Base-by-base conservation (phyloP, 2,797 vertebrate genomes). In the Serranus cabrilla region DNA sequence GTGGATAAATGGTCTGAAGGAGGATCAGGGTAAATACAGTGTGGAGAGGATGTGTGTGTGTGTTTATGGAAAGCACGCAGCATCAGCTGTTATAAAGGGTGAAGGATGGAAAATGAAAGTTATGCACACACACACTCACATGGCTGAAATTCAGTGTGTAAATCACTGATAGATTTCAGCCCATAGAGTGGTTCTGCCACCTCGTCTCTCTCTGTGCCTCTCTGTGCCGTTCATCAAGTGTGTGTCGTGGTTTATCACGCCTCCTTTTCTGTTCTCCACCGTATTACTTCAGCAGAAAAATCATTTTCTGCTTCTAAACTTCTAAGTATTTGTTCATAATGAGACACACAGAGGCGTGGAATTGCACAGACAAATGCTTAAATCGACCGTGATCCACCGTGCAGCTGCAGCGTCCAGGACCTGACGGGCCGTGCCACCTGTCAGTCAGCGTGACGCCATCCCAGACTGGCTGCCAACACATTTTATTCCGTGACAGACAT, bases 1-100 rank as follows among this genome's bases (percentile, higher is more conserved):
- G 62, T 4, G 47, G 72, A 86, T 84, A 84, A 88, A 88, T 49
- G 50, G 54, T 78, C 69, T 71, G 60, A 71, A 71, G 68, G 76
- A 82, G 46, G 80, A 80, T 55, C 71, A 70, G 54, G 62, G 34
- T 31, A 73, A 76, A 80, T 31, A 45, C 37, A 75, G 52, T n/a
- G 62, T 11, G 11, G 59, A 76, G 65, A 78, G 50, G 59, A 42
- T 49, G 62, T 61, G 65, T 71, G 23, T 78, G 62, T 61, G 34
- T 63, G 34, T 63, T 4, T 42, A 7, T 51, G 23, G 65, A 37
- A 46, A 82, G 50, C 47, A 2, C 78, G 25, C 13, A 61, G 69
- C 77, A 55, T 70, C 51, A 14, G 57, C 47, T 25, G 10, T 0
- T 47, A 5, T 27, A 37, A 54, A 54, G 20, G 7, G 4, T 34